Evolutionary conservation across 2,888 invertebrate species (phyloP), one percentile per base, ranked within the genome.

Genomic region (Cordilura impudica): DNA sequence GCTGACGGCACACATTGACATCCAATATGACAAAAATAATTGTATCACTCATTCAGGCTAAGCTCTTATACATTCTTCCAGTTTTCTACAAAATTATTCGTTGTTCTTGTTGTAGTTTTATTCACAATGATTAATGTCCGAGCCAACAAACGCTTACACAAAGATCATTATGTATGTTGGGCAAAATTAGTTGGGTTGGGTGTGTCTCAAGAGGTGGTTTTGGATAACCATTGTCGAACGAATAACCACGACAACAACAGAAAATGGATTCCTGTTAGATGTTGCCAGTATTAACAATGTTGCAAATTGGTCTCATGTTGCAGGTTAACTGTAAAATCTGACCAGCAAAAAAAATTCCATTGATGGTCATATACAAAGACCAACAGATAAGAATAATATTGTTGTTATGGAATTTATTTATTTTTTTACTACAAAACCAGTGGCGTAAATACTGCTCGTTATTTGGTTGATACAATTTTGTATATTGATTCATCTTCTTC

Each of bases 291-390:
- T 60, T 54, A 74, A 78, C 70, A 66, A 74, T 70, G 60, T 70
- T 78, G 69, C 69, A 74, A 74, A 78, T 78, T 78, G 78, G 74
- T 61, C 78, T 78, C 78, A 53, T 74, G 60, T 70, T 70, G 65
- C 78, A 74, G 53, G 78, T 74, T 78, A 66, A 54, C 69, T 60
- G 35, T 26, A 70, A 65, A 47, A 74, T 65, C 53, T 39, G 43
- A 60, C 45, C 60, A 1, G 19, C 8, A 49, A 10, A 18, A 18
- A 49, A 21, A 49, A 49, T 18, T 16, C 43, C 58, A 43, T 43
- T 8, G 7, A 58, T 39, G 21, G n/a, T 39, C 2, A 45, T 72
- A n/a, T 31, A 35, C 35, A 39, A 12, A 1, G 35, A 16, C 54
- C 16, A 54, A 45, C 12, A 45, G 49, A 60, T 51, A 51, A 35